Percentiles rank a stretch among this genome's conserved stretches.
These are phyloP conservation scores for Greenwoodochromis staneri DNA, from an alignment of 2,113 vertebrate genomes.

Conservation along the genomic window DNA sequence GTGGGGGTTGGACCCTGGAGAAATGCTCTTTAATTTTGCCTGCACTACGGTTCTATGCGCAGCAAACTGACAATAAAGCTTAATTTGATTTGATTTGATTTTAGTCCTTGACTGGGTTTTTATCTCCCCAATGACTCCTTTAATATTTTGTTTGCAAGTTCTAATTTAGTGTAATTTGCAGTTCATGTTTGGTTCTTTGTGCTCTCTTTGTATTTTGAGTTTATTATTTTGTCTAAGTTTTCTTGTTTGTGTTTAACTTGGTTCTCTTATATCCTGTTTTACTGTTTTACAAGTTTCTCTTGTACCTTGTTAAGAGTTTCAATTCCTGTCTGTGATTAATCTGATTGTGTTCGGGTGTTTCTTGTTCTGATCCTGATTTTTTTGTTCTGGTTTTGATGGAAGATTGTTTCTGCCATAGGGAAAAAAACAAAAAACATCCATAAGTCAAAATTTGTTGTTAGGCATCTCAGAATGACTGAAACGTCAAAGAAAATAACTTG, in stretches of 20 bases:
- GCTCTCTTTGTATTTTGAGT: background rate
- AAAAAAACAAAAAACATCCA: fast-evolving
- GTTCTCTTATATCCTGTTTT: background rate
- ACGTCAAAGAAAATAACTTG: background rate
- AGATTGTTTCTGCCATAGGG: background rate
- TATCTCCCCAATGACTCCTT: background rate
- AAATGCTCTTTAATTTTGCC: background rate
- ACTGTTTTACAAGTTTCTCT: background rate
- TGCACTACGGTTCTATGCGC: background rate
- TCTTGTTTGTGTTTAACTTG: background rate
- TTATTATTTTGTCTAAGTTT: background rate
- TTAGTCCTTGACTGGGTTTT: background rate
- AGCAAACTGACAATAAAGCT: background rate
- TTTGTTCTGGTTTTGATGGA: background rate
- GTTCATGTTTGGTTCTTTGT: background rate
- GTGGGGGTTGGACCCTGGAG: background rate
- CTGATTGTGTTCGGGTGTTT: background rate
- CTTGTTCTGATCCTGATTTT: background rate
- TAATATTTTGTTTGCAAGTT: background rate
- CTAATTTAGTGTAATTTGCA: background rate
- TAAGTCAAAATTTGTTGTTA: background rate
- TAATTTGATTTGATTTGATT: background rate
- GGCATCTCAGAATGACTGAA: background rate
- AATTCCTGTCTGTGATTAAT: background rate
- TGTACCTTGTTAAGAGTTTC: background rate